Conservation (phyloP, 2,797 vertebrate genomes). For the Bucorvus abyssinicus region DNA sequence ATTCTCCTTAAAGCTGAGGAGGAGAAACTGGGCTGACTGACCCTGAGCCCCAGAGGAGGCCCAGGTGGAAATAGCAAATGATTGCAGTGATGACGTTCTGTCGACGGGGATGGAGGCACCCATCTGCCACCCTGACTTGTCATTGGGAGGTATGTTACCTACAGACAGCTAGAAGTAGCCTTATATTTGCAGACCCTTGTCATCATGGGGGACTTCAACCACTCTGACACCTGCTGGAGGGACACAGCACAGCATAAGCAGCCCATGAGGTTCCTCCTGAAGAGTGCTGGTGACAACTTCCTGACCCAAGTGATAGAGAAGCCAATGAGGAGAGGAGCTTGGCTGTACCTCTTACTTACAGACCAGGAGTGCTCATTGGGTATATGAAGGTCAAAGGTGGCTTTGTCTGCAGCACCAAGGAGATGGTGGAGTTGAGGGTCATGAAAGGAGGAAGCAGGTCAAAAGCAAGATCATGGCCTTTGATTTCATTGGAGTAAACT, state of each 20-base stretch:
- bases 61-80: background rate
- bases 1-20: background rate
- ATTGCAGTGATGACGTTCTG: background rate
- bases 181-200: too few species aligned
- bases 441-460: background rate
- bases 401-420: background rate
- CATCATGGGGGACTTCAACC: background rate
- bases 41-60: background rate
- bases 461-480: background rate
- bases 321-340: background rate
- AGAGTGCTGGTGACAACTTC: background rate
- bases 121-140: background rate
- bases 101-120: background rate
- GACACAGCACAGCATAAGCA: background rate
- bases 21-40: background rate
- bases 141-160: background rate
- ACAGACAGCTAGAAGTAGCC: too few species aligned
- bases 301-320: background rate
- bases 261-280: background rate
- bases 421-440: background rate
- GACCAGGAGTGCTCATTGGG: background rate
- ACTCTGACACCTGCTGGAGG: background rate
- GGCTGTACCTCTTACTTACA: too few species aligned
- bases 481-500: too few species aligned
- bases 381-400: background rate